These are phyloP conservation scores for Talpa occidentalis DNA, from an alignment of 2,113 vertebrate genomes.

Conservation along the genomic window DNA sequence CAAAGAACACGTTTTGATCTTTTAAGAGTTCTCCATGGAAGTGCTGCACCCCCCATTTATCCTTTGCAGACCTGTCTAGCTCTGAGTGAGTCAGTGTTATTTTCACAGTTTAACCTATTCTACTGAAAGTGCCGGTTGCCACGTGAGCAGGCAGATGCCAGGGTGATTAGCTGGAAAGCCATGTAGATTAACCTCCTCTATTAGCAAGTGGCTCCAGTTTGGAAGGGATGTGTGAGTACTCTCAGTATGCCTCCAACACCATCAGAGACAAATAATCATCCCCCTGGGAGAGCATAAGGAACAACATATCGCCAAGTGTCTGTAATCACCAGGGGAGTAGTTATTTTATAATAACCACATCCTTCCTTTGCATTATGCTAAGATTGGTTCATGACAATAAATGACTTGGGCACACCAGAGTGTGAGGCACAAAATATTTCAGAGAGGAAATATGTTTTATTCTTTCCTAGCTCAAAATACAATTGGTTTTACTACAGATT, in stretches of 20 bases:
- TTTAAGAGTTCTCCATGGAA: neutral
- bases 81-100: neutral
- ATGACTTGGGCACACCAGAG: neutral
- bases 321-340: conserved; percentile 64
- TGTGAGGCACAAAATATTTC: neutral
- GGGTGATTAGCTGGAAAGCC: conserved; percentile 8
- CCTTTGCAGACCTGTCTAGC: neutral
- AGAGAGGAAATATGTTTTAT: neutral
- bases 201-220: conserved; percentile 65
- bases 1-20: neutral
- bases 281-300: conserved; percentile 69
- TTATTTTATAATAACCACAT: conserved; percentile 72
- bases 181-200: conserved; percentile 63
- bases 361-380: conserved; percentile 57
- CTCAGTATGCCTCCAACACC: conserved; percentile 78
- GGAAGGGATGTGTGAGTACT: conserved; percentile 71
- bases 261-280: conserved; percentile 60
- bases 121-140: conserved; percentile 57
- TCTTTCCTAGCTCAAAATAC: conserved; percentile 64
- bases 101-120: conserved; percentile 65
- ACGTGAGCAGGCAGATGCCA: conserved; percentile 70
- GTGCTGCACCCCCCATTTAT: neutral
- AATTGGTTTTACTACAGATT: neutral
- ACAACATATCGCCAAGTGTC: conserved; percentile 64
- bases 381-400: conserved; percentile 61